These are phyloP conservation scores for Callyntrura guangdongensis DNA, from an alignment of 2,888 invertebrate genomes.

Conservation along the genomic window DNA sequence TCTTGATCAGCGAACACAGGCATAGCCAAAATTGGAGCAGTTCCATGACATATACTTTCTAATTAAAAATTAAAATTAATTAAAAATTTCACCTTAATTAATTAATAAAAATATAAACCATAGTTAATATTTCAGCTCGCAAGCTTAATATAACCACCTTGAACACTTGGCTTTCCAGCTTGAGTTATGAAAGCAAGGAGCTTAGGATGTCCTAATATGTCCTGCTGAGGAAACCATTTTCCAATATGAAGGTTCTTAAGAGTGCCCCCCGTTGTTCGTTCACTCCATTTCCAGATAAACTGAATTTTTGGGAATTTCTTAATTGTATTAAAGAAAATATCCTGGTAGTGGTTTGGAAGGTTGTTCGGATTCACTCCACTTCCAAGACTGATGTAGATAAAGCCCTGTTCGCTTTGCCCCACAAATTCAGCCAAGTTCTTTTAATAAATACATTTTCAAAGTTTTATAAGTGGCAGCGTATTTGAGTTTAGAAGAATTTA, in stretches of 20 bases:
- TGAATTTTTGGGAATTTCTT: conserved; percentile 67
- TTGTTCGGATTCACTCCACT: conserved; percentile 69
- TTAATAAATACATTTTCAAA: neutral
- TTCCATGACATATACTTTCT: conserved; percentile 63
- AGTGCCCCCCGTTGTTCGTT: conserved; percentile 65
- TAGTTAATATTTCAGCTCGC: too few relatives aligned
- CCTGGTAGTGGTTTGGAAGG: conserved; percentile 70
- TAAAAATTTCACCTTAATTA: too few relatives aligned
- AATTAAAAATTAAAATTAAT: too few relatives aligned
- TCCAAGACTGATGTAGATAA: conserved; percentile 81
- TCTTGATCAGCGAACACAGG: conserved; percentile 67
- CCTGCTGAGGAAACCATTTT: conserved; percentile 71
- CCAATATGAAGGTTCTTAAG: conserved; percentile 78
- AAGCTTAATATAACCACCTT: too few relatives aligned
- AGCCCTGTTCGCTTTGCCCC: conserved; percentile 64
- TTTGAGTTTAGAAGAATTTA: neutral
- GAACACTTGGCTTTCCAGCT: conserved; percentile 65
- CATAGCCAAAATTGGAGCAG: conserved; percentile 62
- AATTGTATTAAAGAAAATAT: conserved; percentile 74
- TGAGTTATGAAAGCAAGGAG: conserved; percentile 60
- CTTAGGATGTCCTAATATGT: conserved; percentile 83
- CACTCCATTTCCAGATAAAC: conserved; percentile 83
- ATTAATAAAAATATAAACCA: too few relatives aligned
- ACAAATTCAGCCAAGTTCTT: conserved; percentile 75
- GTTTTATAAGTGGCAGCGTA: neutral